Evolutionary conservation across 1,140 invertebrate species (phyloP).

Genomic region (Ylistrum balloti): DNA sequence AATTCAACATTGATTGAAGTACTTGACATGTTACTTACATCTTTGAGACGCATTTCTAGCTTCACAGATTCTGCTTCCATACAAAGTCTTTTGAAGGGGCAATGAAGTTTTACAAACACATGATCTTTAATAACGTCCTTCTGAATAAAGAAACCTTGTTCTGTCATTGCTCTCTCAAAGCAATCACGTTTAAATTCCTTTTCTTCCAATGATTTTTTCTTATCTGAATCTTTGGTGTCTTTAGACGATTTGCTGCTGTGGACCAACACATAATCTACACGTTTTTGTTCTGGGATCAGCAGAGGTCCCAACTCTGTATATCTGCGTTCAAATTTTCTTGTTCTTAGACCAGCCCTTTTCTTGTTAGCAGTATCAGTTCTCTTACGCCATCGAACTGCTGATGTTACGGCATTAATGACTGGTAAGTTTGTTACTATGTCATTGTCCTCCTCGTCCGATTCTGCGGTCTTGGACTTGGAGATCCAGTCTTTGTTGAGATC

Average conservation of each 20-base stretch:
- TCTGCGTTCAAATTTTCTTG: conserved; percentile 53
- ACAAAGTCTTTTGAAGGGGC: conserved; percentile 79
- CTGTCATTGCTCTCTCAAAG: conserved; percentile 51
- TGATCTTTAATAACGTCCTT: conserved; percentile 71
- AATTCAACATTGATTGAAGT: too few species aligned
- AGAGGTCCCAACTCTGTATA: conserved; percentile 61
- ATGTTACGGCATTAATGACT: neutral
- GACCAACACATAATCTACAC: conserved; percentile 76
- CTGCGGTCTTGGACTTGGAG: neutral
- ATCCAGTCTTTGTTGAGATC: neutral
- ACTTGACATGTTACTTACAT: conserved; percentile 77
- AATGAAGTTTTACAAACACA: conserved; percentile 79
- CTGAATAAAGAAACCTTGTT: conserved; percentile 61
- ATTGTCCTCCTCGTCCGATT: neutral
- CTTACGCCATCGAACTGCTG: neutral
- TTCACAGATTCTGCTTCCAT: conserved; percentile 80
- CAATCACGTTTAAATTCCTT: conserved; percentile 55
- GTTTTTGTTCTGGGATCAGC: conserved; percentile 70
- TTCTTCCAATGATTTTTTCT: conserved; percentile 52
- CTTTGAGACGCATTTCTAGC: conserved; percentile 80
- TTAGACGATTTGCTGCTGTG: conserved; percentile 52
- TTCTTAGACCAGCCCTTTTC: neutral
- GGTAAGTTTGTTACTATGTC: neutral
- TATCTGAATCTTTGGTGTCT: conserved; percentile 55
- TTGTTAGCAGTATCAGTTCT: neutral